These are phyloP conservation scores for Ia io DNA, from an alignment of 2,113 vertebrate genomes.

Conservation along the genomic window DNA sequence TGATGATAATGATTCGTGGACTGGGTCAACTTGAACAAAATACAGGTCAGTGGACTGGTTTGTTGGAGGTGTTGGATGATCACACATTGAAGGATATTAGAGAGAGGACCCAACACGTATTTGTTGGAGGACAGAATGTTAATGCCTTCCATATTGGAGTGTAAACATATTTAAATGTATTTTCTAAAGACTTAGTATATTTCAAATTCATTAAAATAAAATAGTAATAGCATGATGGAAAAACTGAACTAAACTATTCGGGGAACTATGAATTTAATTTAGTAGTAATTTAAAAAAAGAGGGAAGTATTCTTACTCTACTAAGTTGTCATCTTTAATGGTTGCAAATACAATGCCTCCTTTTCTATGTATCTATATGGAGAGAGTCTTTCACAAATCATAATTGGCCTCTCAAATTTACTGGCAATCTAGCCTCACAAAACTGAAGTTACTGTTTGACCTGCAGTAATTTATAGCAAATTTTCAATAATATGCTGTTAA, in stretches of 20 bases:
- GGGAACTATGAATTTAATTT: not conserved
- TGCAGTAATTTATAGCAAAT: not conserved
- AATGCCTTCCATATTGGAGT: not conserved
- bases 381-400: not conserved
- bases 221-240: not conserved
- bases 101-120: not conserved
- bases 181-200: not conserved
- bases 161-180: not conserved
- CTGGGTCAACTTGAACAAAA: not conserved
- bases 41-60: not conserved
- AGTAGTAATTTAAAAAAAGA: not conserved
- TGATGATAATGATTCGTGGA: not conserved
- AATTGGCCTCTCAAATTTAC: not conserved
- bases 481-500: not conserved
- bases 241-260: not conserved
- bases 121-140: not conserved
- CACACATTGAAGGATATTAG: not conserved
- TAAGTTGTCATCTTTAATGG: not conserved
- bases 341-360: not conserved
- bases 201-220: constrained; percentile 7
- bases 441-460: not conserved
- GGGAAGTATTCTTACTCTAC: not conserved
- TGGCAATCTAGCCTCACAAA: not conserved
- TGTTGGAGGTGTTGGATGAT: not conserved
- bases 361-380: not conserved